Evolutionary conservation across 2,113 vertebrate genomes (phyloP).

Genomic region (Symphodus melops): DNA sequence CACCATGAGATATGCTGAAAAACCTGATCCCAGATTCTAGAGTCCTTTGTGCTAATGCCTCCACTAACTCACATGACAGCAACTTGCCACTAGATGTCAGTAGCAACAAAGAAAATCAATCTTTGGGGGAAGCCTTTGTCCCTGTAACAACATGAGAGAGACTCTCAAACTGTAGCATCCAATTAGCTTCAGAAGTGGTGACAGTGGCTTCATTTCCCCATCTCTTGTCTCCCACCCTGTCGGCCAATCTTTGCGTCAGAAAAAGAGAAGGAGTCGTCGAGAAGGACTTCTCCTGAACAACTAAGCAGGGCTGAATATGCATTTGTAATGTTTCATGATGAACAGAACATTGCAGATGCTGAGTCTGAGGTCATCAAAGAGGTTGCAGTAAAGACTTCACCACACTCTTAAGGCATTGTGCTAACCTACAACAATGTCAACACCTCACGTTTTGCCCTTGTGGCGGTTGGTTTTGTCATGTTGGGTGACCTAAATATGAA

Average conservation of each 20-base stretch:
- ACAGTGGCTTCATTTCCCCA: constrained; percentile 24
- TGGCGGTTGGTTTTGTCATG: constrained; percentile 21
- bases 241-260: constrained; percentile 16
- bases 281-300: background rate
- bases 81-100: constrained; percentile 72
- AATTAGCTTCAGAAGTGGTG: constrained; percentile 26
- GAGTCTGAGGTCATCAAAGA: constrained; percentile 18
- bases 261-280: background rate
- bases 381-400: constrained; percentile 6
- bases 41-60: constrained; percentile 1
- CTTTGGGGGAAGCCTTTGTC: constrained; percentile 51
- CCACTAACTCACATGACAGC: background rate
- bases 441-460: constrained; percentile 45
- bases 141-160: constrained; percentile 17
- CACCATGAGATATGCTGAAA: no score
- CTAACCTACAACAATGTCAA: constrained; percentile 32
- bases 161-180: constrained; percentile 24
- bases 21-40: background rate
- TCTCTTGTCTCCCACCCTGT: constrained; percentile 9
- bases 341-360: constrained; percentile 17
- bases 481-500: constrained; percentile 54
- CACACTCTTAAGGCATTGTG: background rate
- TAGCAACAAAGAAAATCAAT: constrained; percentile 62
- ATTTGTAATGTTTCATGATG: constrained; percentile 20
- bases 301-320: background rate